A percentile compares a stretch with the other conserved stretches of the same genome.
Evolutionary conservation across 2,888 invertebrate species (phyloP).

Genomic region (Lomographa bimaculata): DNA sequence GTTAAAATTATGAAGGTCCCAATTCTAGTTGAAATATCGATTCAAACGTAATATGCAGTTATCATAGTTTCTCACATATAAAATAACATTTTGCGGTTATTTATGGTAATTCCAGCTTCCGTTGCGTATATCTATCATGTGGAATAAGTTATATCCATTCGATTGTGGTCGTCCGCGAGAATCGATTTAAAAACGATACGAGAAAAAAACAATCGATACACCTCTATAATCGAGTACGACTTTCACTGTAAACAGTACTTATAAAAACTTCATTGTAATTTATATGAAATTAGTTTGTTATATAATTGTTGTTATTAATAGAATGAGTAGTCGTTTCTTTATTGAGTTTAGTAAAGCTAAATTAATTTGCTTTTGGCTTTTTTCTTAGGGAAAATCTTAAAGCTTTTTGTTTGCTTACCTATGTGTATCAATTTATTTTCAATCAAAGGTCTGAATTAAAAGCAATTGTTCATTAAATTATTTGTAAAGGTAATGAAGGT

Average conservation of each 20-base stretch:
- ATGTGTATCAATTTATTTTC: conserved; percentile 17
- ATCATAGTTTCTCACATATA: conserved; percentile 38
- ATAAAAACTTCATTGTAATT: conserved; percentile 39
- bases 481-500: conserved; percentile 5
- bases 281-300: conserved; percentile 50
- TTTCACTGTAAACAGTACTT: conserved; percentile 46
- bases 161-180: conserved; percentile 37
- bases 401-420: conserved; percentile 25
- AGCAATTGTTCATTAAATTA: conserved; percentile 7
- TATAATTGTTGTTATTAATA: conserved; percentile 42
- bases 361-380: conserved; percentile 22
- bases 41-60: conserved; percentile 21
- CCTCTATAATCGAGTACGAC: conserved; percentile 46
- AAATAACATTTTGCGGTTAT: conserved; percentile 44
- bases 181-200: conserved; percentile 43
- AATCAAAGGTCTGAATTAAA: conserved; percentile 17
- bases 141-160: conserved; percentile 40
- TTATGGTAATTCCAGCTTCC: conserved; percentile 45
- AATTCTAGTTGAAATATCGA: conserved; percentile 16
- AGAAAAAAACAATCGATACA: conserved; percentile 63
- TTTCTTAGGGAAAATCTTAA: conserved; percentile 15
- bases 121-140: conserved; percentile 66
- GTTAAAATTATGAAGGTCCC: too few species aligned
- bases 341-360: conserved; percentile 24
- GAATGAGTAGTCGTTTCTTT: conserved; percentile 33